phyloP scores from a whole-genome alignment of 1,140 invertebrate genomes.

The Wiebesia pumilae region DNA sequence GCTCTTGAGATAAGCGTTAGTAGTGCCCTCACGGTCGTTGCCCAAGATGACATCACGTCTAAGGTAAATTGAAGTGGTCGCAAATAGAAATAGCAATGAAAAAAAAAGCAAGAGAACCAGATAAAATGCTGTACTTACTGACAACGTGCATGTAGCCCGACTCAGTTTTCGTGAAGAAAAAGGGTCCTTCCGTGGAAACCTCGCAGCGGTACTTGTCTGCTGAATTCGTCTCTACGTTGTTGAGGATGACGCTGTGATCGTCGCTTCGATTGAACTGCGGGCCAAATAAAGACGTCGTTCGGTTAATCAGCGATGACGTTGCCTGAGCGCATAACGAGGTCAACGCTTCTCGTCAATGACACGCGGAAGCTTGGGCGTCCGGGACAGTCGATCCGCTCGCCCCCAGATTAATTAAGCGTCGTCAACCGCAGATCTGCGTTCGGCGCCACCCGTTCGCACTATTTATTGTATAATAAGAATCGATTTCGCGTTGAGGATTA shows the following conservation, averaged over 20 bases:
- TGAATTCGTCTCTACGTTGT: slow-evolving; percentile 80
- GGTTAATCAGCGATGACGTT: not conserved
- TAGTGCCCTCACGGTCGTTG: too few species aligned
- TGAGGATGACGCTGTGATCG: slow-evolving; percentile 79
- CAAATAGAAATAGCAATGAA: not conserved
- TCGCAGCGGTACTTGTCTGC: slow-evolving; percentile 84
- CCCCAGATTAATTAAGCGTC: slow-evolving; percentile 68
- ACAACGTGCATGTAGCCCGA: slow-evolving; percentile 82
- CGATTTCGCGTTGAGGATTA: too few species aligned
- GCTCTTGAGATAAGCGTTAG: too few species aligned
- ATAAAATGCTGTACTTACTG: slow-evolving; percentile 76
- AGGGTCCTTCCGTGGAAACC: slow-evolving; percentile 83
- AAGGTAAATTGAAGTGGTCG: too few species aligned
- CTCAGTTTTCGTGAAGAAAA: slow-evolving; percentile 81
- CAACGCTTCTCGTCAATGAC: too few species aligned
- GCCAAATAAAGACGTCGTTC: slow-evolving; percentile 20
- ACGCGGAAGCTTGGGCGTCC: too few species aligned
- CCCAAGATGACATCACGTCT: too few species aligned
- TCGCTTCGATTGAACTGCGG: slow-evolving; percentile 67
- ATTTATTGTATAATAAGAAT: too few species aligned
- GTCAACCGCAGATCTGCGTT: slow-evolving; percentile 57
- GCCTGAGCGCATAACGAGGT: too few species aligned
- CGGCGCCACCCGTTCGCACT: too few species aligned
- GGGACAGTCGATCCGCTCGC: slow-evolving; percentile 27
- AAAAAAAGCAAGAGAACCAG: not conserved